Percentiles rank a stretch among this genome's conserved stretches.
Evolutionary conservation across 2,888 invertebrate genomes (phyloP).

Genomic region (Isoperla grammatica): DNA sequence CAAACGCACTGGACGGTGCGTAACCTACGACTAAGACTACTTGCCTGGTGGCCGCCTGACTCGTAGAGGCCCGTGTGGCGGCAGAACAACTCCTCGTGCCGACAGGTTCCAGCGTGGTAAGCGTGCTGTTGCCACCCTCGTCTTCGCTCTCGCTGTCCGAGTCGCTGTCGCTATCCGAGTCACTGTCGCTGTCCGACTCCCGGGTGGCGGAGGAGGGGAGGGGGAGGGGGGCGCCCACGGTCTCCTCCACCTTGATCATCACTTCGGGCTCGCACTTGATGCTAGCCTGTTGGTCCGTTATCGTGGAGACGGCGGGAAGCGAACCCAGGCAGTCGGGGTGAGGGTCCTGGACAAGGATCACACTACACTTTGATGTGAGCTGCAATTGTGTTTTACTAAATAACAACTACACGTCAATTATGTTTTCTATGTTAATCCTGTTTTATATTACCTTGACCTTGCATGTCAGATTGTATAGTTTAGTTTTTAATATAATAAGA

Average conservation of each 20-base stretch:
- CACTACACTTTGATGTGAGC: too few species aligned
- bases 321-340: slow-evolving; percentile 3
- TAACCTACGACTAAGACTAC: too few species aligned
- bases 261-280: slow-evolving; percentile 6
- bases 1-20: too few species aligned
- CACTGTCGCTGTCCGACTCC: slow-evolving; percentile 24
- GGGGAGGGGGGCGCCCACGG: background rate
- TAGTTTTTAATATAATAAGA: too few species aligned
- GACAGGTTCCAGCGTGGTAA: background rate
- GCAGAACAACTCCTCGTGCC: background rate
- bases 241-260: slow-evolving; percentile 27
- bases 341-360: background rate
- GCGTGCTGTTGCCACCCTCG: slow-evolving; percentile 6
- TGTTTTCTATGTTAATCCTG: too few species aligned
- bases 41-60: slow-evolving; percentile 13
- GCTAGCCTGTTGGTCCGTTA: background rate
- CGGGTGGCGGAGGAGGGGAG: too few species aligned
- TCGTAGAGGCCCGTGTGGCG: slow-evolving; percentile 4
- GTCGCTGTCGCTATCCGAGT: slow-evolving; percentile 38
- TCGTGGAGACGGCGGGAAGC: background rate
- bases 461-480: too few species aligned
- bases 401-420: too few species aligned
- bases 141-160: slow-evolving; percentile 33
- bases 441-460: too few species aligned
- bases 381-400: too few species aligned